Evolutionary conservation across 2,113 vertebrate species (phyloP), one percentile per base, ranked within the genome.

Genomic region (Piliocolobus tephrosceles): DNA sequence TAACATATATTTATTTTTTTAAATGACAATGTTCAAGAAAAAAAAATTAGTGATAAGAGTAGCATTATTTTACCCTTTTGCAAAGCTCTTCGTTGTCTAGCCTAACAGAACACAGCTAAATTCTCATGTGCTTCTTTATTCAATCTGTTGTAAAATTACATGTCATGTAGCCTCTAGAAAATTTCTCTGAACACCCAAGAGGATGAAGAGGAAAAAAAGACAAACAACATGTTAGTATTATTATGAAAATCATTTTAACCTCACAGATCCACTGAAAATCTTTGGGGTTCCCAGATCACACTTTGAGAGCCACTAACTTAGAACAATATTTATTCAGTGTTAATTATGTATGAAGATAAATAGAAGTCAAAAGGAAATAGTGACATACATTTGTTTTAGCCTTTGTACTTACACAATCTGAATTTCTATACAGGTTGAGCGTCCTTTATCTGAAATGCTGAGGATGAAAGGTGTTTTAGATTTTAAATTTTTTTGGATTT

Each of bases 241-340:
- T 45, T 57, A 82, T 64, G 57, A 79, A 92, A 92, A 83, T 83
- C 4, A 38, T 92, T 95, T 93, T 92, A 61, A 85, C 18, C n/a
- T 85, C 64, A 35, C 5, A 91, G 64, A 91, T 5, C 11, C n/a
- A 58, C 8, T 76, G 50, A 85, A 70, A 45, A 2, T 47, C 14
- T 93, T 90, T 70, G 72, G 82, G 45, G 17, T 70, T 14, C 47
- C 13, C 35, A 61, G 55, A 66, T 83, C 52, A 66, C 52, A 55
- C 22, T 86, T 61, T 61, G 68, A 94, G 55, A 96, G 83, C 8
- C 27, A 66, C 32, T 89, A 75, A 78, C 47, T 85, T 84, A 50
- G 32, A 68, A 64, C 30, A 83, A 16, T 75, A 32, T 89, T 90
- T 87, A 92, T 43, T 78, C 43, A 70, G 9, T 64, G 23, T 75